Conservation (phyloP, 2,888 invertebrate species). For the Netelia melanura region DNA sequence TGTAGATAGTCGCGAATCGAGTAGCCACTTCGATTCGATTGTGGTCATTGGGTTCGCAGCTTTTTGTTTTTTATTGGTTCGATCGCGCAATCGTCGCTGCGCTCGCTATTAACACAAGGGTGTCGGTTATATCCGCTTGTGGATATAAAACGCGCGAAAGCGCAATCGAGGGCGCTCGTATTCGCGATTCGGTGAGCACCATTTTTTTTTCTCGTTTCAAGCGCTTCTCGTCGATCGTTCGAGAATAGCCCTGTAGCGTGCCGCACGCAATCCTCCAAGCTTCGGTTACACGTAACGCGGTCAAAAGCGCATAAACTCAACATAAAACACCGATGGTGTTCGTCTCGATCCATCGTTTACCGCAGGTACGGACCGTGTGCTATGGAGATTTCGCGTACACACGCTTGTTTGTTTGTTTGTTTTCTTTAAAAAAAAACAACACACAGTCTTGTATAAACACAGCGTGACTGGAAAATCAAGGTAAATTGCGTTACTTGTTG, state of each 20-base stretch:
- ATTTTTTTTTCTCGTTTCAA: constrained; percentile 20
- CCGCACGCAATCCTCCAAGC: constrained; percentile 47
- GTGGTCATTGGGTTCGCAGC: constrained; percentile 17
- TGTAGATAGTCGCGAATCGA: constrained; percentile 57
- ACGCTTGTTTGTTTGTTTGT: not conserved
- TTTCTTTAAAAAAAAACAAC: not conserved
- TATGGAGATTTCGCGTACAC: not conserved
- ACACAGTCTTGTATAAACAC: no score
- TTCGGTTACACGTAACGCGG: constrained; percentile 27
- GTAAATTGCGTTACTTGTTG: no score
- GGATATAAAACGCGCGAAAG: constrained; percentile 37
- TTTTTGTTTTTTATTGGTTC: constrained; percentile 7
- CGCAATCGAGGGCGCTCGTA: constrained; percentile 37
- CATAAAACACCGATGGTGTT: constrained; percentile 49
- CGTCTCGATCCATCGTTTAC: constrained; percentile 7
- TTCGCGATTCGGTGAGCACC: constrained; percentile 7
- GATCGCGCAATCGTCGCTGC: not conserved
- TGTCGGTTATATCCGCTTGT: constrained; percentile 31
- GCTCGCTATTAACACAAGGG: not conserved
- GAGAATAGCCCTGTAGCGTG: constrained; percentile 29
- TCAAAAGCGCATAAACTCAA: constrained; percentile 36
- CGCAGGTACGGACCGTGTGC: not conserved
- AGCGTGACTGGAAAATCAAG: no score
- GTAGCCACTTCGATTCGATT: constrained; percentile 27
- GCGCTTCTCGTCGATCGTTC: not conserved